Base-by-base conservation (phyloP, 2,797 vertebrate genomes). In the Pseudochromis fuscus region DNA sequence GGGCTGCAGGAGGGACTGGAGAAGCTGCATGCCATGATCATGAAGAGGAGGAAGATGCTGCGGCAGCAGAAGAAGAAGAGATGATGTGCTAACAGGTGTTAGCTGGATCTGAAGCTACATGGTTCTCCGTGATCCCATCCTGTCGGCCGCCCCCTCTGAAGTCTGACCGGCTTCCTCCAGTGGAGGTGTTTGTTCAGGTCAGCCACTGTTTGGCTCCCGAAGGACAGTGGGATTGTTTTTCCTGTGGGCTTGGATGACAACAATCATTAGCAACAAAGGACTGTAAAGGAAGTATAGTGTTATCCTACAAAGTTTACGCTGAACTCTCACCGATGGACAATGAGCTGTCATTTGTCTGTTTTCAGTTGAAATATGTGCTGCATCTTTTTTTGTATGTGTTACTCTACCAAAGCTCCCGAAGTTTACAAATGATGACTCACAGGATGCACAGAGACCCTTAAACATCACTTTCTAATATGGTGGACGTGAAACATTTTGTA, bases 1-100 rank as follows among this genome's bases (percentile, higher is more conserved):
- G 97, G 97, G 27, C 95, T 98, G 30, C 95, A 95, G 35, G 97
- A 98, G 78, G 97, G 97, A 65, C 94, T 98, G 88, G 96, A 97
- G 93, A 96, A 96, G 88, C 95, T 98, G n/a, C 95, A 97, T 24
- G 93, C 96, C 92, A 98, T 98, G 96, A 97, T 98, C 86, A 83
- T 93, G 61, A 97, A 97, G 79, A 94, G 96, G 80, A 94, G 96
- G 79, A 97, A 96, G 92, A 94, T 87, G 71, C 91, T 96, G 71
- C 95, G 96, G 83, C 96, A 96, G 82, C 96, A 96, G 91, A 96
- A 95, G 91, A 96, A 95, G 90, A 98, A 96, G 91, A 98, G 96
- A 96, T 97, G 96, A 89, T 52, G 59, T 3, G 57, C 5, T n/a
- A 0, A 18, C 16, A 7, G 24, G 37, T 11, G 1, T 3, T 58